Evolutionary conservation across 2,888 invertebrate species (phyloP).

Genomic region (Scaptomyza reducta): DNA sequence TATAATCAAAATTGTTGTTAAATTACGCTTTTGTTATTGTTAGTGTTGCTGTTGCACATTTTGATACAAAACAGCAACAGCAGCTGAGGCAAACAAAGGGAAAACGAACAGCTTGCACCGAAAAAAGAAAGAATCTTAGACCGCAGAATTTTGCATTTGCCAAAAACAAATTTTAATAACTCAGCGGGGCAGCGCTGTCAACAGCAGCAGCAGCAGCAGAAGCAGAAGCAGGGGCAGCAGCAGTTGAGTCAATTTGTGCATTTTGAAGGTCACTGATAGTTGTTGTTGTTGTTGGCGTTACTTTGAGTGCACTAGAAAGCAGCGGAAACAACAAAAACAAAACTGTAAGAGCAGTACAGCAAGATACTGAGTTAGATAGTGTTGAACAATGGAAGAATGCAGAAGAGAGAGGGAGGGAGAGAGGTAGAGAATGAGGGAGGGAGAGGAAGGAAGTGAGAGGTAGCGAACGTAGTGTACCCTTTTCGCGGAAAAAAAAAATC

Average conservation of each 20-base stretch:
- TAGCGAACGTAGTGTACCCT: constrained; percentile 30
- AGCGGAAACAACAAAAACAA: constrained; percentile 36
- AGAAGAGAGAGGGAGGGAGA: background rate
- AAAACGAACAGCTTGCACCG: constrained; percentile 30
- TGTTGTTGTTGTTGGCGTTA: constrained; percentile 20
- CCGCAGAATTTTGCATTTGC: constrained; percentile 45
- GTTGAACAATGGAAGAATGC: background rate
- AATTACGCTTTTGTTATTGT: constrained; percentile 4
- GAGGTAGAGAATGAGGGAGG: background rate
- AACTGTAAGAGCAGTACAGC: constrained; percentile 10
- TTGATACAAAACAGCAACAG: constrained; percentile 52
- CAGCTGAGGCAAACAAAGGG: no score
- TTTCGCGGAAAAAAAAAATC: constrained; percentile 29
- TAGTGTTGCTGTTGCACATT: constrained; percentile 31
- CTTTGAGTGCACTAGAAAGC: constrained; percentile 51
- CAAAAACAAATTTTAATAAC: constrained; percentile 66
- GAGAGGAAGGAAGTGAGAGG: background rate
- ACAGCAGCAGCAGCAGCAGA: constrained; percentile 5
- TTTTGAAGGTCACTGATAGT: constrained; percentile 58
- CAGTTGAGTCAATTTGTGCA: constrained; percentile 68
- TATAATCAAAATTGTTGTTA: constrained; percentile 16
- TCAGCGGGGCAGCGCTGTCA: constrained; percentile 49
- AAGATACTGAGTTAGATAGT: constrained; percentile 8
- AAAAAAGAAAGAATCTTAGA: constrained; percentile 17
- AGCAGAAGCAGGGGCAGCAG: constrained; percentile 16